phyloP scores from a whole-genome alignment of 1,140 invertebrate genomes.

The Gerris buenoi region DNA sequence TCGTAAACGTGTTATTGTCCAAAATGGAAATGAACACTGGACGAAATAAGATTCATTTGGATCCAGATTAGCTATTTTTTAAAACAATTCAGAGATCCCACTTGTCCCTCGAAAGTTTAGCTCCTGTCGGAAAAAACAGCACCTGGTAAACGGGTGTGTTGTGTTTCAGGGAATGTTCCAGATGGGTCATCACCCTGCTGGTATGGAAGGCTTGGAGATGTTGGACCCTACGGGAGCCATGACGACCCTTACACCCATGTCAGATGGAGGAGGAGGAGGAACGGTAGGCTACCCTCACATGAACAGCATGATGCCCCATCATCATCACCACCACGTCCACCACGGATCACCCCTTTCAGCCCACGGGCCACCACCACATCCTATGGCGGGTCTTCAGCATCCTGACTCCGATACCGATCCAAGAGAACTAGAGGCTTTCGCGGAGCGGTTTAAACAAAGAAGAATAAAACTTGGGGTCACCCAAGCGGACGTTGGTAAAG shows the following conservation, averaged over 20 bases:
- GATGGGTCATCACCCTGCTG: conserved; percentile 67
- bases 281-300: conserved; percentile 49
- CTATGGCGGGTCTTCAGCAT: conserved; percentile 65
- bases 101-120: too few species aligned
- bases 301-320: conserved; percentile 76
- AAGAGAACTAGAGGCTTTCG: conserved; percentile 92
- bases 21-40: too few species aligned
- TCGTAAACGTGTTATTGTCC: too few species aligned
- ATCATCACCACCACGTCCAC: conserved; percentile 55
- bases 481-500: conserved; percentile 96
- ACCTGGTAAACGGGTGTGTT: background rate
- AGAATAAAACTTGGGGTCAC: conserved; percentile 97
- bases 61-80: too few species aligned
- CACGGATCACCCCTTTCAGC: conserved; percentile 37
- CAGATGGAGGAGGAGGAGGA: conserved; percentile 44
- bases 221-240: conserved; percentile 75
- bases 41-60: too few species aligned
- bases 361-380: conserved; percentile 42
- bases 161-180: conserved; percentile 36
- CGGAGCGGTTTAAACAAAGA: conserved; percentile 94
- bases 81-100: too few species aligned
- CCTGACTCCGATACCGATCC: conserved; percentile 89
- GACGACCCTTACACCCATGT: conserved; percentile 75
- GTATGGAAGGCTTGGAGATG: conserved; percentile 89
- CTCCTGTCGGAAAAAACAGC: background rate